Base-by-base conservation (phyloP, 2,113 vertebrate species). In the Oncorhynchus gorbuscha region DNA sequence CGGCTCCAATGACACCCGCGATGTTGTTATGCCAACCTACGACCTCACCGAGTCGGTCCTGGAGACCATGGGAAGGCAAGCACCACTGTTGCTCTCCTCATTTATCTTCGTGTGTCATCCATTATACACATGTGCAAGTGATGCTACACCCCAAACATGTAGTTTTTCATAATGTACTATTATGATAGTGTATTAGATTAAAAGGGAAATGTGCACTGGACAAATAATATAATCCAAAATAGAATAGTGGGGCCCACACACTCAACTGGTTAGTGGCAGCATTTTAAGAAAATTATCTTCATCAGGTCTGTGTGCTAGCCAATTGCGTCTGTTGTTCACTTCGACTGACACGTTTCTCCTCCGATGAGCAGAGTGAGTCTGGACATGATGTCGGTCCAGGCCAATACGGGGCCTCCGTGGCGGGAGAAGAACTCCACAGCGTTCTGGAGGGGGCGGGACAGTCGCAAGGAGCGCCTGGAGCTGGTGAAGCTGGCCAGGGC, bases 331-430 rank as follows among this genome's bases (percentile, higher is more conserved):
- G 49, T 55, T 18, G 51, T 7, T 55, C 64, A 11, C 4, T 66
- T 16, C 11, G 24, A 66, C 24, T 70, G 32, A 48, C 39, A 24
- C 20, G n/a, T 70, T 48, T 45, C 20, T 70, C 39, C 11, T 70
- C 69, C 3, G 1, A 4, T 51, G 2, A 66, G 72, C 88, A 99
- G 97, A 87, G 97, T 99, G 5, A 99, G 97, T 83, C 91, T 99
- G 91, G 98, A 99, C 86, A 98, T 99, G 96, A 94, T 97, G 96
- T 99, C 97, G 0, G 96, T 99, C 58, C 98, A 99, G 88, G 96
- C 95, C 71, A 98, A 97, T 85, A 98, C 96, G 0, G 97, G 98
- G 5, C 97, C 96, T 0, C 79, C 85, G 0, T 99, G 98, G 98
- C 88, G 93, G 62, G 91, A 94, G 77, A 99, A 99, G 90, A 96